These are phyloP conservation scores for Lymantria monacha DNA, from an alignment of 2,888 invertebrate genomes.

Conservation along the genomic window DNA sequence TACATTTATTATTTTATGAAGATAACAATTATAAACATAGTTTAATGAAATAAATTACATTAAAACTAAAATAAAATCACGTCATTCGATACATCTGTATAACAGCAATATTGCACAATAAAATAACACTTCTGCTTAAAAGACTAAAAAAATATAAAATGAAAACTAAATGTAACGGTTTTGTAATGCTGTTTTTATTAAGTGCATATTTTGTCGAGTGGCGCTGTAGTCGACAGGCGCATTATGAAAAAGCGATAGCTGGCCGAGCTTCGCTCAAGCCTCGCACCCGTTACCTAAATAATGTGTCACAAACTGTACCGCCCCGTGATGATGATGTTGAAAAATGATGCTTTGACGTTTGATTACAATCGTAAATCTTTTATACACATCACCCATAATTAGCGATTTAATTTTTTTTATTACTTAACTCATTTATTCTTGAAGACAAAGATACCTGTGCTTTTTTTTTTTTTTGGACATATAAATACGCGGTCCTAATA, in stretches of 20 bases:
- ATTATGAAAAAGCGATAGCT: constrained; percentile 54
- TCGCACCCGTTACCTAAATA: constrained; percentile 58
- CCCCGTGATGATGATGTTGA: constrained; percentile 56
- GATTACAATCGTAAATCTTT: constrained; percentile 60
- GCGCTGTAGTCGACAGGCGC: constrained; percentile 16
- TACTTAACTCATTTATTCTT: no score
- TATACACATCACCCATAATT: constrained; percentile 9
- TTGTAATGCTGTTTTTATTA: constrained; percentile 22
- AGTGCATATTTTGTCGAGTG: constrained; percentile 19
- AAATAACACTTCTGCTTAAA: no score
- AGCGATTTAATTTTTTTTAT: no score
- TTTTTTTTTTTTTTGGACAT: no score
- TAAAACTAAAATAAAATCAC: no score
- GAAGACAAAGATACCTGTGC: no score
- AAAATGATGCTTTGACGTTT: constrained; percentile 57
- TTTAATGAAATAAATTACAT: no score
- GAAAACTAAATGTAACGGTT: constrained; percentile 22
- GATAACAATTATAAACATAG: no score
- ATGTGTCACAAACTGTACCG: constrained; percentile 60
- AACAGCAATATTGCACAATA: no score
- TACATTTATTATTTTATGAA: no score
- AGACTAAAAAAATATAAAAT: constrained; percentile 4
- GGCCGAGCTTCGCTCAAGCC: constrained; percentile 17
- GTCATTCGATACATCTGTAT: no score
- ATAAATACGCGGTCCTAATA: no score